A percentile compares a stretch with the other conserved stretches of the same genome.
Conservation (phyloP, 2,113 vertebrate species). For the Hemichromis elongatus region DNA sequence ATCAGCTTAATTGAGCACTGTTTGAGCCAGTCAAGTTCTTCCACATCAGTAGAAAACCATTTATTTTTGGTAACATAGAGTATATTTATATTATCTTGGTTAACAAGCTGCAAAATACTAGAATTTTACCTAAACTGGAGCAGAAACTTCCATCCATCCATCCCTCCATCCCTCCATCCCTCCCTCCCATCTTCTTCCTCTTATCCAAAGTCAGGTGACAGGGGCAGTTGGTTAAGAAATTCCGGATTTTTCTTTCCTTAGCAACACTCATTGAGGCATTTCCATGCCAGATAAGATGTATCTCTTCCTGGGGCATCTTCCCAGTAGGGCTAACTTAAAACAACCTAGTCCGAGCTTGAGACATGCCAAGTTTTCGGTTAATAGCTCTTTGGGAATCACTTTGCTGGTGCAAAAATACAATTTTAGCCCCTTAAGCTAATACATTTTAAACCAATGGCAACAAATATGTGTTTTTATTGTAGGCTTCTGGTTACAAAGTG, state of each 20-base stretch:
- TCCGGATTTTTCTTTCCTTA: not conserved
- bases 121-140: not conserved
- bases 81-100: accelerated
- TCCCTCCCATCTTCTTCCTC: not conserved
- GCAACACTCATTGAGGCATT: not conserved
- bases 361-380: not conserved
- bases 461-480: not conserved
- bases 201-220: not conserved
- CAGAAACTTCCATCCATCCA: not conserved
- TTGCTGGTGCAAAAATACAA: not conserved
- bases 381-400: not conserved
- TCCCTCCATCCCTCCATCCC: accelerated
- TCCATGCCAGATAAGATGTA: not conserved
- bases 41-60: not conserved
- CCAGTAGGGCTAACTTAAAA: not conserved
- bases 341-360: not conserved
- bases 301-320: accelerated
- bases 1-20: not conserved
- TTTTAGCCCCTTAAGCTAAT: not conserved
- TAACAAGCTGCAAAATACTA: not conserved
- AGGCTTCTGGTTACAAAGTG: no score
- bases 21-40: not conserved
- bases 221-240: not conserved
- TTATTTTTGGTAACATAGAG: not conserved
- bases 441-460: not conserved